These are phyloP conservation scores for Phoxinus dragarum DNA, from an alignment of 2,797 vertebrate genomes.

Conservation along the genomic window DNA sequence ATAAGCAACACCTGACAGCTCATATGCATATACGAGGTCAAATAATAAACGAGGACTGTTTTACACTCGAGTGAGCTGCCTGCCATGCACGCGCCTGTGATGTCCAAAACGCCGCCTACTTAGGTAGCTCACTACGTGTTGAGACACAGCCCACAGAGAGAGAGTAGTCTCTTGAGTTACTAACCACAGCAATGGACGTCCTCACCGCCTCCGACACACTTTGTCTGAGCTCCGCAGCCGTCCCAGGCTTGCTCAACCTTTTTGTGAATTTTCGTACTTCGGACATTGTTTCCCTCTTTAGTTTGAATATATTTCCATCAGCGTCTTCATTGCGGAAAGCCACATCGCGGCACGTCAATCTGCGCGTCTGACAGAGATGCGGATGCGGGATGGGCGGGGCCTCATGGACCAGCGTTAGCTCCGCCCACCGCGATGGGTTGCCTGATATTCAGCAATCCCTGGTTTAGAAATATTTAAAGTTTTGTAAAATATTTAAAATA, in stretches of 20 bases:
- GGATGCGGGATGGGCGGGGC: conserved; percentile 60
- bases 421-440: conserved; percentile 6
- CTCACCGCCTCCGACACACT: conserved; percentile 95
- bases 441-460: conserved; percentile 2
- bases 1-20: neutral
- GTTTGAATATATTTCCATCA: conserved; percentile 4
- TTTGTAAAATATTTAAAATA: neutral
- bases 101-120: neutral
- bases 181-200: conserved; percentile 87
- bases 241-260: conserved; percentile 93
- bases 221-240: conserved; percentile 92
- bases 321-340: conserved; percentile 40
- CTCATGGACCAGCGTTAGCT: conserved; percentile 12
- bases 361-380: conserved; percentile 69
- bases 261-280: conserved; percentile 97
- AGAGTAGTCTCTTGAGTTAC: conserved; percentile 56
- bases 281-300: conserved; percentile 76
- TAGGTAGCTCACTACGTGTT: neutral
- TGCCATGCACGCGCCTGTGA: neutral
- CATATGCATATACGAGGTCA: neutral
- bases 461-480: neutral
- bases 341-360: conserved; percentile 63
- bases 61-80: neutral
- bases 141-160: neutral
- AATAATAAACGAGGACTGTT: neutral